phyloP scores from a whole-genome alignment of 2,113 vertebrate species.

The Callaeas wilsoni region DNA sequence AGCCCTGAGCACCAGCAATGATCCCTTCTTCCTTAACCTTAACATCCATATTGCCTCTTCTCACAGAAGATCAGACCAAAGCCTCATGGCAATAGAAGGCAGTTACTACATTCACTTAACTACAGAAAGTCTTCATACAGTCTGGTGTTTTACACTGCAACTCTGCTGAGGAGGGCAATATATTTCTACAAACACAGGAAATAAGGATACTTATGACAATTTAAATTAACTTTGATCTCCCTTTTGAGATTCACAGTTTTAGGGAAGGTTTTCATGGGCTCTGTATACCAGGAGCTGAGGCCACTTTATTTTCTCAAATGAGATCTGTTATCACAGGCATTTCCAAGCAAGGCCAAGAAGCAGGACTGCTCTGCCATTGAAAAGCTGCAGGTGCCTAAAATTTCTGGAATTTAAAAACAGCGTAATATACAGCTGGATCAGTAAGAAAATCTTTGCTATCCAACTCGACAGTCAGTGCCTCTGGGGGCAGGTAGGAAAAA shows the following conservation, averaged over 20 bases:
- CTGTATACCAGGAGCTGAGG: background rate
- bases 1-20: background rate
- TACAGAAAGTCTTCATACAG: background rate
- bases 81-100: background rate
- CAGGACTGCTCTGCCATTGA: background rate
- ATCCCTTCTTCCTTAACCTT: background rate
- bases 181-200: background rate
- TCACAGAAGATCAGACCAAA: background rate
- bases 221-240: background rate
- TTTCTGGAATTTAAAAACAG: slow-evolving; percentile 14
- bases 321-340: background rate
- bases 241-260: background rate
- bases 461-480: slow-evolving; percentile 16
- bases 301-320: background rate
- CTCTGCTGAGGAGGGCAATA: background rate
- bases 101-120: background rate
- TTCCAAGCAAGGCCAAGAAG: slow-evolving; percentile 16
- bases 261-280: background rate
- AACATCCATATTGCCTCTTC: background rate
- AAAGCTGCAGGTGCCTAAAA: slow-evolving; percentile 14
- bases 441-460: slow-evolving; percentile 24
- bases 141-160: background rate
- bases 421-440: background rate
- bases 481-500: background rate
- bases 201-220: background rate